A percentile compares a stretch with the other conserved stretches of the same genome.
Conservation (phyloP, 2,888 invertebrate species). For the Hirtodrosophila cameraria region DNA sequence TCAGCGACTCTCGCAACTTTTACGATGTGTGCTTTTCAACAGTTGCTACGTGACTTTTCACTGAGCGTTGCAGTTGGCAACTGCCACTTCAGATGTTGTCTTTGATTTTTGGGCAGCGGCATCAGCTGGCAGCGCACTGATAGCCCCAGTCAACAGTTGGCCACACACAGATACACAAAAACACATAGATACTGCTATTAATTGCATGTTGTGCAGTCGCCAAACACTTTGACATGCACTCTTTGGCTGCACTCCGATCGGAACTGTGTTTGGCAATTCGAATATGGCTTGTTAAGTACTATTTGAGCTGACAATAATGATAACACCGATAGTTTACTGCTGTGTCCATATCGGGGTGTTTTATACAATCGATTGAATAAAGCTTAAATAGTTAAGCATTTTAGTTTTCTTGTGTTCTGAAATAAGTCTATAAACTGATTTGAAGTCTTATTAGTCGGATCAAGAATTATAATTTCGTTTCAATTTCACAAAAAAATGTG, state of each 20-base stretch:
- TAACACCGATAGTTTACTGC: too few relatives aligned
- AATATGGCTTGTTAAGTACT: neutral
- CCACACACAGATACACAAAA: slow-evolving; percentile 15
- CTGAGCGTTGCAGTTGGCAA: slow-evolving; percentile 60
- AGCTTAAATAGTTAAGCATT: too few relatives aligned
- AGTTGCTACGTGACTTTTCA: slow-evolving; percentile 75
- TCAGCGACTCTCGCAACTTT: slow-evolving; percentile 56
- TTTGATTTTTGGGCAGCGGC: slow-evolving; percentile 18
- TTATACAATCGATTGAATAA: too few relatives aligned
- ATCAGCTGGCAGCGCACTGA: slow-evolving; percentile 38
- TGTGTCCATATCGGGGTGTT: too few relatives aligned
- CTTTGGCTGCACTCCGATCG: neutral
- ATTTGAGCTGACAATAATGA: too few relatives aligned
- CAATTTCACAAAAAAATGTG: too few relatives aligned
- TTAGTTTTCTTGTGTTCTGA: too few relatives aligned
- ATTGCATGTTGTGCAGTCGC: slow-evolving; percentile 55
- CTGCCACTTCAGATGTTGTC: slow-evolving; percentile 52
- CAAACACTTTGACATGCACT: slow-evolving; percentile 44
- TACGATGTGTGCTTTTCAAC: slow-evolving; percentile 69
- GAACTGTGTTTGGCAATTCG: neutral
- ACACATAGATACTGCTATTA: slow-evolving; percentile 45
- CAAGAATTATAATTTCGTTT: too few relatives aligned
- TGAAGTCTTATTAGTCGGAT: too few relatives aligned
- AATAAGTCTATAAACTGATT: too few relatives aligned
- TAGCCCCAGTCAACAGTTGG: slow-evolving; percentile 70